Percentiles rank a stretch among this genome's conserved stretches.
Conservation (phyloP, 2,888 invertebrate genomes). For the Pogonocherus hispidulus region DNA sequence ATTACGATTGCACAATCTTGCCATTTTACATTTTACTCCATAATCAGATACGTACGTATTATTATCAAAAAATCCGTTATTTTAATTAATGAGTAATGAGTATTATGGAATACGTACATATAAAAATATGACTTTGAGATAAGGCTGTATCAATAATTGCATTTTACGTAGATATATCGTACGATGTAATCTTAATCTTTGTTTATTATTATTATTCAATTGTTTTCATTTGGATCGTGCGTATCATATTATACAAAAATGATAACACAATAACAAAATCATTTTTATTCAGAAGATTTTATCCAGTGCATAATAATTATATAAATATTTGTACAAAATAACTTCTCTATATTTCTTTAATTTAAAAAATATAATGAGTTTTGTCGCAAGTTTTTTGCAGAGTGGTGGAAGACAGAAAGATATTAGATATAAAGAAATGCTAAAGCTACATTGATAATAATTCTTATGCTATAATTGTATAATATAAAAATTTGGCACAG, state of each 20-base stretch:
- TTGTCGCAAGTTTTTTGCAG: background rate
- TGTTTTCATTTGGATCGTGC: background rate
- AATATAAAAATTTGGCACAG: background rate
- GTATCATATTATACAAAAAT: background rate
- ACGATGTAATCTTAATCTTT: background rate
- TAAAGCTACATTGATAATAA: background rate
- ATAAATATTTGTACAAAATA: background rate
- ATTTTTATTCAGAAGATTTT: background rate
- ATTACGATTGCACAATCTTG: too few relatives aligned
- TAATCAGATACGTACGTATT: too few relatives aligned
- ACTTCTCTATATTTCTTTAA: background rate
- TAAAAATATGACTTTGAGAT: background rate
- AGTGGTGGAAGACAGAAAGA: background rate
- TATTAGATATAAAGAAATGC: background rate
- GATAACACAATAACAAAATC: background rate
- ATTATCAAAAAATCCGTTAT: too few relatives aligned
- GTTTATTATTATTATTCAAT: background rate
- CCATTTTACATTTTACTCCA: too few relatives aligned
- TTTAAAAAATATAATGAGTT: background rate
- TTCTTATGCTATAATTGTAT: background rate
- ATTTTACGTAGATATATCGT: background rate
- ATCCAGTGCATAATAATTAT: background rate
- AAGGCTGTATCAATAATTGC: background rate
- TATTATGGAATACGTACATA: too few relatives aligned
- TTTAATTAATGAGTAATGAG: too few relatives aligned